Evolutionary conservation across 2,113 vertebrate species (phyloP).

Genomic region (Numenius arquata): DNA sequence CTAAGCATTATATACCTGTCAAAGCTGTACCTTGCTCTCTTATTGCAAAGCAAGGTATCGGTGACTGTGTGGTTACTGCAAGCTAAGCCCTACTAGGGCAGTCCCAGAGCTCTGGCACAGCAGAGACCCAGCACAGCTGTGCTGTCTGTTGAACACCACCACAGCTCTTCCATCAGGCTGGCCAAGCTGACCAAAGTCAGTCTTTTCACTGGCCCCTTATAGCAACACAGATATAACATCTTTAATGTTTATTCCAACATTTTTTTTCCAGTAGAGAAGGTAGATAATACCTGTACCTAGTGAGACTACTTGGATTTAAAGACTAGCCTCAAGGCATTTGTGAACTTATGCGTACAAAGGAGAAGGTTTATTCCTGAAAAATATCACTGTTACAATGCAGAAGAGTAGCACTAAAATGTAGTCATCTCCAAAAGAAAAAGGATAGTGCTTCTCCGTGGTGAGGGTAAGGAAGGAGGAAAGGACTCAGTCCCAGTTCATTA

Average conservation of each 20-base stretch:
- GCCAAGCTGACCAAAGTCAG: not conserved
- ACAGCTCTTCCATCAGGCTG: not conserved
- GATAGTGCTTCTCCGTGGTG: not conserved
- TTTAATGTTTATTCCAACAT: not conserved
- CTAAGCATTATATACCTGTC: not conserved
- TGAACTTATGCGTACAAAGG: fast-evolving
- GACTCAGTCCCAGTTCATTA: not conserved
- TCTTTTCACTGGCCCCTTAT: fast-evolving
- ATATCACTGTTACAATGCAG: not conserved
- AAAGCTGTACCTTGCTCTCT: not conserved
- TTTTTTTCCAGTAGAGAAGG: not conserved
- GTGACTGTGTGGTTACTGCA: not conserved
- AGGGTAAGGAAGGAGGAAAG: not conserved
- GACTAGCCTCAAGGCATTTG: not conserved
- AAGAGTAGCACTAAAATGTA: not conserved
- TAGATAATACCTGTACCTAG: not conserved
- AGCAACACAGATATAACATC: not conserved
- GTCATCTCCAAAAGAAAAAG: not conserved
- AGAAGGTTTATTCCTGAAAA: not conserved
- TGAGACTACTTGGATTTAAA: not conserved
- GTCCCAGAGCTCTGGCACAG: not conserved
- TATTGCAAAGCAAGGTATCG: not conserved
- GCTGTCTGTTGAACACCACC: not conserved
- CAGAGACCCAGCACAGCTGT: not conserved
- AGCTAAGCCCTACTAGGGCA: not conserved